These are phyloP conservation scores for Drosophila virilis DNA, from an alignment of 1,140 invertebrate genomes.

Conservation along the genomic window DNA sequence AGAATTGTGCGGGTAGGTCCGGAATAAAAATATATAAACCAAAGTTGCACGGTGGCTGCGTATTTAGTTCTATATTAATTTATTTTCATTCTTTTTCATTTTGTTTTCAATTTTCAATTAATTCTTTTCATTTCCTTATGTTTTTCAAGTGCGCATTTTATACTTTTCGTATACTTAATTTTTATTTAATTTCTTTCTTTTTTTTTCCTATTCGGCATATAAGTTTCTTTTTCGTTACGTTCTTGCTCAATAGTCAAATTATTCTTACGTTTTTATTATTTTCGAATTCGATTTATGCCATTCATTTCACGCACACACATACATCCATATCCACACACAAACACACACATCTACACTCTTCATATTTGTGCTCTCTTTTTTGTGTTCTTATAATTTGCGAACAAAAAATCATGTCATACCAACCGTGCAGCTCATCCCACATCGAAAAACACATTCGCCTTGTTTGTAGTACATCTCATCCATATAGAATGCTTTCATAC, in stretches of 20 bases:
- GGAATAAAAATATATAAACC: constrained; percentile 22
- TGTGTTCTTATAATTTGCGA: constrained; percentile 46
- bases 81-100: constrained; percentile 22
- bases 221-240: constrained; percentile 31
- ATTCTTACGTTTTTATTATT: constrained; percentile 73
- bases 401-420: constrained; percentile 42
- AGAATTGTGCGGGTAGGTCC: constrained; percentile 64
- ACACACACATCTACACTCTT: constrained; percentile 13
- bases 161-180: constrained; percentile 32
- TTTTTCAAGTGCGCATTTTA: constrained; percentile 48
- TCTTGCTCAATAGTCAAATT: constrained; percentile 44
- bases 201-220: constrained; percentile 41
- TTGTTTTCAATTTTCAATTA: constrained; percentile 39
- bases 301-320: constrained; percentile 21
- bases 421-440: constrained; percentile 60
- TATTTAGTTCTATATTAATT: constrained; percentile 48
- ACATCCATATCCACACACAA: not conserved
- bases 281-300: constrained; percentile 74
- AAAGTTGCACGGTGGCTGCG: constrained; percentile 83
- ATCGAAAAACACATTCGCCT: constrained; percentile 27
- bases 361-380: constrained; percentile 60
- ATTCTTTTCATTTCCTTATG: constrained; percentile 31
- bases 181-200: constrained; percentile 21
- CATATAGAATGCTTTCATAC: constrained; percentile 15
- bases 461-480: constrained; percentile 1